A percentile compares a stretch with the other conserved stretches of the same genome.
phyloP scores from a whole-genome alignment of 1,140 invertebrate genomes.

The Lutraria rhynchaena region DNA sequence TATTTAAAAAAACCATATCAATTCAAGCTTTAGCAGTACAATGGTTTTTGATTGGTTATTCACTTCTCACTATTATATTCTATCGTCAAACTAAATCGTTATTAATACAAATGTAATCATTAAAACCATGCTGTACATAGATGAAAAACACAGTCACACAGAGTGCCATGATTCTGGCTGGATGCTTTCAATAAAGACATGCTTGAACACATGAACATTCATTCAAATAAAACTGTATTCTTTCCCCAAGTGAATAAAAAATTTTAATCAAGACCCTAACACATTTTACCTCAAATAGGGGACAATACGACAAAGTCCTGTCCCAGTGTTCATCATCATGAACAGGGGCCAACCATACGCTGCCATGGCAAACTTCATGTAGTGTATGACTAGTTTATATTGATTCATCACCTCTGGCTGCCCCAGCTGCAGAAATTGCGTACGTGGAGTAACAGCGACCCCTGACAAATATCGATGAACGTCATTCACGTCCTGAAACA shows the following conservation, averaged over 20 bases:
- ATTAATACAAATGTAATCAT: too few relatives aligned
- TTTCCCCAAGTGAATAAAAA: not conserved
- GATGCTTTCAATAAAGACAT: not conserved
- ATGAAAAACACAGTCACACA: not conserved
- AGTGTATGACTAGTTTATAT: constrained; percentile 91
- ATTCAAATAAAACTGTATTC: not conserved
- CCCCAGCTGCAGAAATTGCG: constrained; percentile 92
- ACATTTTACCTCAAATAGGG: constrained; percentile 84
- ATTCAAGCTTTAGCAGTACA: too few relatives aligned
- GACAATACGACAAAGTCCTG: constrained; percentile 89
- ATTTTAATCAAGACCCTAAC: too few relatives aligned
- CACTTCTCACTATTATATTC: too few relatives aligned
- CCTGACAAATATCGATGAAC: constrained; percentile 96
- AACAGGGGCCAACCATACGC: constrained; percentile 97
- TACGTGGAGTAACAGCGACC: constrained; percentile 91
- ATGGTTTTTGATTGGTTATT: too few relatives aligned
- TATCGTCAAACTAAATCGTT: too few relatives aligned
- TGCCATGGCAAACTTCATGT: constrained; percentile 93
- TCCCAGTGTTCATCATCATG: constrained; percentile 87
- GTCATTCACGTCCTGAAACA: constrained; percentile 84
- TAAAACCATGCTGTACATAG: too few relatives aligned
- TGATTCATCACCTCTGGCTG: constrained; percentile 89
- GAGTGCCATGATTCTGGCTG: not conserved
- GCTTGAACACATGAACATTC: not conserved
- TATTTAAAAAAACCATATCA: too few relatives aligned